Evolutionary conservation across 2,888 invertebrate species (phyloP).

Genomic region (Prosapia bicincta): DNA sequence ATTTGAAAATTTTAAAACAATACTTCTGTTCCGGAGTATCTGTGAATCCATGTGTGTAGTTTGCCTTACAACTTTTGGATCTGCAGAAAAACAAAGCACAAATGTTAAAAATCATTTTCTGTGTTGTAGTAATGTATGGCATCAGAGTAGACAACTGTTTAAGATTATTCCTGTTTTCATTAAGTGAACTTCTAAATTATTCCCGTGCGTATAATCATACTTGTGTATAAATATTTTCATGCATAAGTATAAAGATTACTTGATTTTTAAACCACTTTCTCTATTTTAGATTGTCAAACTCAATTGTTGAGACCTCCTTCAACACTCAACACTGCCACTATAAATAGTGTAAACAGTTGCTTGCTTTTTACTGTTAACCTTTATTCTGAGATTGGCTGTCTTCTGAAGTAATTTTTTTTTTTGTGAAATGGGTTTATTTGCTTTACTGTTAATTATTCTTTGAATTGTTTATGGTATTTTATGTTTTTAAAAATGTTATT

Average conservation of each 20-base stretch:
- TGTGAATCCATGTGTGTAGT: not conserved
- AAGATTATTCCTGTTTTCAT: not conserved
- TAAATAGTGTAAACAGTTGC: not conserved
- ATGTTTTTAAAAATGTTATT: not conserved
- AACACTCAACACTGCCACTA: not conserved
- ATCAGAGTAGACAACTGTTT: not conserved
- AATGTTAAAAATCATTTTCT: not conserved
- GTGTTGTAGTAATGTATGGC: not conserved
- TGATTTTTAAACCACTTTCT: no score
- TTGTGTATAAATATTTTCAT: not conserved
- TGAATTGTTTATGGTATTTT: not conserved
- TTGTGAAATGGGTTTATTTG: not conserved
- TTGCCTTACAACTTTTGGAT: not conserved
- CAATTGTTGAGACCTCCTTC: not conserved
- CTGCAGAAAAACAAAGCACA: not conserved
- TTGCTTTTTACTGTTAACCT: not conserved
- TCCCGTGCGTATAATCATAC: not conserved
- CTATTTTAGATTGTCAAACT: not conserved
- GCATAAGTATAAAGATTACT: not conserved
- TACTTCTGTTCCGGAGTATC: not conserved
- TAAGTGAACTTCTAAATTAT: not conserved
- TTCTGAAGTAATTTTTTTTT: not conserved
- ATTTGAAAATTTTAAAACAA: not conserved
- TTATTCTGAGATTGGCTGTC: not conserved
- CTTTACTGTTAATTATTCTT: not conserved